phyloP scores from a whole-genome alignment of 2,888 invertebrate species.

The Aphidoletes aphidimyza region DNA sequence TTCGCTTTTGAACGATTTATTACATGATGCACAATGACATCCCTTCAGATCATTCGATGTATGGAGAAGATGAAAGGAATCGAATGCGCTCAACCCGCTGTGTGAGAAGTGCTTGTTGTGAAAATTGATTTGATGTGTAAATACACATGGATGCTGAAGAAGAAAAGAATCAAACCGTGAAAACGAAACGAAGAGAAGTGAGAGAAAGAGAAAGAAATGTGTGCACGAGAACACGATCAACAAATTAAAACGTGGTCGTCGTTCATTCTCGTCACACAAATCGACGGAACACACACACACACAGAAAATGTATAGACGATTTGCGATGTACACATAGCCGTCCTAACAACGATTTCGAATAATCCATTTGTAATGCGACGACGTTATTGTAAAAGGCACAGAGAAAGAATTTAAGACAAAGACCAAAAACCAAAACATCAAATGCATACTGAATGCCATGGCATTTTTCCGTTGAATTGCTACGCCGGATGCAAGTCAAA shows the following conservation, averaged over 20 bases:
- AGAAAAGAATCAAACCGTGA: neutral
- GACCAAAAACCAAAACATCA: constrained; percentile 1
- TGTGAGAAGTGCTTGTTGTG: constrained; percentile 36
- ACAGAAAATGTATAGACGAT: neutral
- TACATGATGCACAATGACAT: constrained; percentile 14
- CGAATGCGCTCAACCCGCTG: constrained; percentile 45
- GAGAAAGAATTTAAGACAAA: neutral
- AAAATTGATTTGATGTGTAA: constrained; percentile 49
- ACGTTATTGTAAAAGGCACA: neutral
- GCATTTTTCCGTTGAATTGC: too few species aligned
- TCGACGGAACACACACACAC: neutral
- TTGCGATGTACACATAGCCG: neutral
- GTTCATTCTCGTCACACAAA: neutral
- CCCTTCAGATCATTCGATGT: neutral
- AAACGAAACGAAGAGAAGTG: neutral
- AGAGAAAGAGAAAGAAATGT: neutral
- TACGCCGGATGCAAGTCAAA: too few species aligned
- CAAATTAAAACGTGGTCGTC: constrained; percentile 21
- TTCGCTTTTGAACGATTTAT: constrained; percentile 12
- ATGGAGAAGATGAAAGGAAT: constrained; percentile 17
- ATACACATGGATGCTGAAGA: neutral
- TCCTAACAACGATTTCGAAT: neutral
- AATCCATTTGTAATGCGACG: neutral
- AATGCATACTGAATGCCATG: neutral
- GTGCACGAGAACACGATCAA: neutral